Conservation (phyloP, 2,113 vertebrate species). For the Campylomormyrus numenius region DNA sequence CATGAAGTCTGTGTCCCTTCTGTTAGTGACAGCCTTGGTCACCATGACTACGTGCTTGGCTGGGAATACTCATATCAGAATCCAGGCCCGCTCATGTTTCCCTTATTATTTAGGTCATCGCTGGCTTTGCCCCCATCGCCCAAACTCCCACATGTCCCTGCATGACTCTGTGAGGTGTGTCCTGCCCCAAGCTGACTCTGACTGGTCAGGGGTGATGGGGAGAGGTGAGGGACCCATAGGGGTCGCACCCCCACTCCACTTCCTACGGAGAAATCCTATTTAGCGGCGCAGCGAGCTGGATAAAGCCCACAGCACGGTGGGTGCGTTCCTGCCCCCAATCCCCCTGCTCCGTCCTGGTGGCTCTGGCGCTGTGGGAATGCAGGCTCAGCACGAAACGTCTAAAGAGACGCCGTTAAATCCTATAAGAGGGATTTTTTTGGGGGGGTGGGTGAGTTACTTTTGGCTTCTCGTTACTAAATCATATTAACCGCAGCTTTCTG, state of each 20-base stretch:
- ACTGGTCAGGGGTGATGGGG: not conserved
- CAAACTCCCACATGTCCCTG: not conserved
- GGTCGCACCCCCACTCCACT: not conserved
- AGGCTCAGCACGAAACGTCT: constrained; percentile 47
- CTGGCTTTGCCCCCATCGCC: not conserved
- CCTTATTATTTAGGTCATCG: not conserved
- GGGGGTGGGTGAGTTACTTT: constrained; percentile 46
- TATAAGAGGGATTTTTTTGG: constrained; percentile 58
- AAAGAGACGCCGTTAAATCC: constrained; percentile 50
- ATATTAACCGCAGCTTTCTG: constrained; percentile 58
- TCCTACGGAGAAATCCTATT: constrained; percentile 15
- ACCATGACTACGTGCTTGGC: not conserved
- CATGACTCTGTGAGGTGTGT: not conserved
- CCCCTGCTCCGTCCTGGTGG: constrained; percentile 32
- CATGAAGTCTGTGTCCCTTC: not conserved
- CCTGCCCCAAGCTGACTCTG: not conserved
- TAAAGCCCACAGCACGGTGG: constrained; percentile 49
- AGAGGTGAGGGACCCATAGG: not conserved
- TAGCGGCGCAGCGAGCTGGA: constrained; percentile 41
- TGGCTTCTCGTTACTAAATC: constrained; percentile 55
- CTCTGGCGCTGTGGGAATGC: constrained; percentile 33
- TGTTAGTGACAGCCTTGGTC: not conserved
- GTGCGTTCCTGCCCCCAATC: constrained; percentile 26
- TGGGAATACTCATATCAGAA: not conserved
- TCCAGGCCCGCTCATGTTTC: not conserved